Base-by-base conservation (phyloP, 2,797 vertebrate genomes). In the Psittacula derbiana region DNA sequence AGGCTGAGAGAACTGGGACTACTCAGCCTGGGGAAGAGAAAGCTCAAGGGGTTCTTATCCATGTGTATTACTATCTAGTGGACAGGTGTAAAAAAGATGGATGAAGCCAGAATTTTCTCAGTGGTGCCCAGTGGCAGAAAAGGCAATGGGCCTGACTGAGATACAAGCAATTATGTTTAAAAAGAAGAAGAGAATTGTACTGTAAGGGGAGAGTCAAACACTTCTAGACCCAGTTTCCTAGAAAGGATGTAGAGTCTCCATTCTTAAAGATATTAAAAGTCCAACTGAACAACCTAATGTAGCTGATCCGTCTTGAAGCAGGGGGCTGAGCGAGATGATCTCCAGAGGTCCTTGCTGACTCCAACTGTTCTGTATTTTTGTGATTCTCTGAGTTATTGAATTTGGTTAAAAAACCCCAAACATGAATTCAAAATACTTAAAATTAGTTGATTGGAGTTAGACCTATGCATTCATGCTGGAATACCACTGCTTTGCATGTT, bases 191-290 rank as follows among this genome's bases (percentile, higher is more conserved):
- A 71, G 71, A 46, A 33, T 12, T 31, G 67, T 49, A 18, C 28
- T 65, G 3, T 24, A 16, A 24, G 5, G 4, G 4, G 0, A 0
- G 4, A 6, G 7, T 60, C 6, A 80, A 70, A 66, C 4, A 8
- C 5, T 66, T 70, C n/a, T n/a, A 49, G 11, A 60, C 6, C 3
- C 6, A 21, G 6, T 88, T 88, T 67, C 36, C 31, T 28, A 44
- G 38, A 71, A 84, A 86, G 5, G 1, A 12, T 64, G 31, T 60
- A 9, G 17, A 46, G 5, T 49, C 6, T 53, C 30, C 17, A 70
- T 41, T 6, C 5, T 12, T 47, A 38, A 12, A 86, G 15, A n/a
- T 41, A 44, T 24, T 69, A 1, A 60, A 76, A 93, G 78, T 44
- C 8, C 11, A 52, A 11, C 25, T 70, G 41, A 86, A 36, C 13